Conservation (phyloP, 2,797 vertebrate genomes). For the Arctocebus calabarensis region DNA sequence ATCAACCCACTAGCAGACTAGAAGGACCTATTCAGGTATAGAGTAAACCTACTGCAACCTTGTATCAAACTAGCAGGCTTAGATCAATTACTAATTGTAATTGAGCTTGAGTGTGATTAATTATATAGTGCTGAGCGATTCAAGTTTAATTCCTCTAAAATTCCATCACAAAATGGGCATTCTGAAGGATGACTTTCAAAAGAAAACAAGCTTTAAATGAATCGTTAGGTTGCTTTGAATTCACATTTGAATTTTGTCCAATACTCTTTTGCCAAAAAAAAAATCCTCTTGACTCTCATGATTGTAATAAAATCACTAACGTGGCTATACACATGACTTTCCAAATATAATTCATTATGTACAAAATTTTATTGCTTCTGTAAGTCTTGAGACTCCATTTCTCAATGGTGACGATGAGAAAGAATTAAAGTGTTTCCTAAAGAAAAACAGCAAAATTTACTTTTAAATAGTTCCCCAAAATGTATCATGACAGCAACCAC, state of each 20-base stretch:
- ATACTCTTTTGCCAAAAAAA: neutral
- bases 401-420: neutral
- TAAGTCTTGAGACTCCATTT: neutral
- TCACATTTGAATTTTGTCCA: neutral
- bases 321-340: neutral
- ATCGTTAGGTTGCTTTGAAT: neutral
- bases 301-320: neutral
- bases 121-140: neutral
- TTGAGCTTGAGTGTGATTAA: neutral
- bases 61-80: neutral
- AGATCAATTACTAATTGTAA: neutral
- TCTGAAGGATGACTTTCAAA: neutral
- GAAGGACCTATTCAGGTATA: neutral
- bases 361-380: neutral
- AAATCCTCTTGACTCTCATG: neutral
- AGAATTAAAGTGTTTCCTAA: slow-evolving; percentile 16
- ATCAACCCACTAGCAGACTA: neutral
- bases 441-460: slow-evolving; percentile 12
- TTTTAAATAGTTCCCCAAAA: neutral
- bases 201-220: neutral
- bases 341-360: neutral
- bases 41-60: neutral
- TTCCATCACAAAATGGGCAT: neutral
- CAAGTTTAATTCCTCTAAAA: neutral
- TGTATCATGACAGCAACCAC: neutral